Percentiles rank a stretch among this genome's conserved stretches.
phyloP scores from a whole-genome alignment of 2,888 invertebrate species.

The Diogma glabrata region DNA sequence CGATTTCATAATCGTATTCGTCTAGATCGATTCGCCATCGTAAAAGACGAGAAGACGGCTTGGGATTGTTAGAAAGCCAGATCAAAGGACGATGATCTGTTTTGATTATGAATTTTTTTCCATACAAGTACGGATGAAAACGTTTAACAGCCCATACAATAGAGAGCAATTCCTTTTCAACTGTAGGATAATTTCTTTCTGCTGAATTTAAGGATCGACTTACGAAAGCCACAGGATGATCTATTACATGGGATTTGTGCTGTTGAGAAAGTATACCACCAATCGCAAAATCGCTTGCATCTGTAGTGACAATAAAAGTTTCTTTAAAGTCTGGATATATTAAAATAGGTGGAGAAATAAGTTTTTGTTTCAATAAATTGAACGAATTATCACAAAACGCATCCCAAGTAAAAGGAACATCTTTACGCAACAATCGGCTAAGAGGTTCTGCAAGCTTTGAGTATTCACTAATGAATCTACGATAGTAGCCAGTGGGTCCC shows the following conservation, averaged over 20 bases:
- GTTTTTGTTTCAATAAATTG: no score
- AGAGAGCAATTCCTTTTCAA: not conserved
- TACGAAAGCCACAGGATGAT: not conserved
- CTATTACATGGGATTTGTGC: not conserved
- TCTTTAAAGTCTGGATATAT: not conserved
- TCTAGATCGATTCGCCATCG: no score
- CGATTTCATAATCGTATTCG: no score
- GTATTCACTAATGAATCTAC: not conserved
- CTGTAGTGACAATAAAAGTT: not conserved
- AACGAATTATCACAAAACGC: no score
- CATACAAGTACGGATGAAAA: not conserved
- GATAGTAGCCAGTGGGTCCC: not conserved
- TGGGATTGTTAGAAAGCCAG: not conserved
- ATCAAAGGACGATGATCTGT: not conserved
- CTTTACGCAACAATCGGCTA: no score
- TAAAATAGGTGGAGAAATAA: no score
- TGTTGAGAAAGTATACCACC: not conserved
- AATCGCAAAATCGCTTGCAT: not conserved
- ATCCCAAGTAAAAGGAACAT: no score
- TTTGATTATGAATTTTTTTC: not conserved
- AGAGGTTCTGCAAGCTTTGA: no score
- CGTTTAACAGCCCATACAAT: not conserved
- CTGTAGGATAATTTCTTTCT: not conserved
- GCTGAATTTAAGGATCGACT: not conserved
- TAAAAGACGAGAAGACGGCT: not conserved